Evolutionary conservation across 2,113 vertebrate species (phyloP).

Genomic region (Junco hyemalis): DNA sequence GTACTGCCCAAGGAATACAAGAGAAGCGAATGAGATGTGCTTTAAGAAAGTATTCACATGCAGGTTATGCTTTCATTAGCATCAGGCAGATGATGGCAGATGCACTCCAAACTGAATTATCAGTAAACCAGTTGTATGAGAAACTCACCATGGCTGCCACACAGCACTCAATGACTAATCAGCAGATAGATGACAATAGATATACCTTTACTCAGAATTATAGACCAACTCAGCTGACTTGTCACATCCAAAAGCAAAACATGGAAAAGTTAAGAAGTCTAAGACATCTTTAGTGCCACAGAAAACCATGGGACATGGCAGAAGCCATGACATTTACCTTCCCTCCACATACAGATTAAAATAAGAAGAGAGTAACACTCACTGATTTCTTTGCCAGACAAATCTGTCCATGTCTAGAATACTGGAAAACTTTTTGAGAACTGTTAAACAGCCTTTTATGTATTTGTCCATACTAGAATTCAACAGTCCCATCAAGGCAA

Average conservation of each 20-base stretch:
- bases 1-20: not conserved
- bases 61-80: not conserved
- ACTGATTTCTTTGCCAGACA: not conserved
- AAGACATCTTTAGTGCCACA: not conserved
- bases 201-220: not conserved
- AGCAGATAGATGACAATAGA: not conserved
- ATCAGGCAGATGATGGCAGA: not conserved
- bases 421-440: not conserved
- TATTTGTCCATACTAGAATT: not conserved
- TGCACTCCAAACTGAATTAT: not conserved
- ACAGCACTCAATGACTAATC: not conserved
- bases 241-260: not conserved
- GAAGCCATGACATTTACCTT: not conserved
- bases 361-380: not conserved
- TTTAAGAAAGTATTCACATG: not conserved
- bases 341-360: not conserved
- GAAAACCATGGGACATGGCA: not conserved
- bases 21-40: not conserved
- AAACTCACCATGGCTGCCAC: not conserved
- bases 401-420: not conserved
- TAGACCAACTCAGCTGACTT: not conserved
- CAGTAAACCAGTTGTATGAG: not conserved
- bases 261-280: not conserved
- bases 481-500: not conserved
- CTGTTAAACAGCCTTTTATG: not conserved